phyloP scores from a whole-genome alignment of 2,888 invertebrate genomes.

The Nebria brevicollis region DNA sequence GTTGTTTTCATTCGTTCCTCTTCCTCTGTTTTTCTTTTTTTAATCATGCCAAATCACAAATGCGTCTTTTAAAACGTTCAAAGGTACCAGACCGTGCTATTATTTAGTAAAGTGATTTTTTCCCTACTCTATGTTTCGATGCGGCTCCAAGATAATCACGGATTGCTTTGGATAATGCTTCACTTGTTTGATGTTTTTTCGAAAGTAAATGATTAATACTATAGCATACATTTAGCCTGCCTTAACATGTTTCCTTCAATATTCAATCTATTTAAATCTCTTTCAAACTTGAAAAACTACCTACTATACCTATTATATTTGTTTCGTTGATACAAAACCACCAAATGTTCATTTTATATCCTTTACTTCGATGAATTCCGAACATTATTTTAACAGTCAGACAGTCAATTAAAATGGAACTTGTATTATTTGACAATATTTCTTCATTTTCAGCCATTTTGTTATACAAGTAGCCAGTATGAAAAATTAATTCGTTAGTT shows the following conservation, averaged over 20 bases:
- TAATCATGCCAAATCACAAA: constrained; percentile 63
- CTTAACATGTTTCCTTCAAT: not conserved
- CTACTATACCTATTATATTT: no score
- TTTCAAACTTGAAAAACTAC: no score
- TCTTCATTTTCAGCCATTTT: no score
- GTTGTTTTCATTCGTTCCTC: constrained; percentile 12
- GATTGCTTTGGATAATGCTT: constrained; percentile 19
- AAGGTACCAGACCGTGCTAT: constrained; percentile 40
- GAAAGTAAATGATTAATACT: constrained; percentile 14
- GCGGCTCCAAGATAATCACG: constrained; percentile 23
- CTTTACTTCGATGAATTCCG: no score
- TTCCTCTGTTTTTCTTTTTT: constrained; percentile 55
- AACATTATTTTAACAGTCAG: no score
- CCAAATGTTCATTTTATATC: no score
- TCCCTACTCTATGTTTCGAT: constrained; percentile 7
- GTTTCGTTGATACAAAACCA: no score
- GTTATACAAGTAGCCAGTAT: no score
- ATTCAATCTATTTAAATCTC: no score
- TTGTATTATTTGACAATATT: no score
- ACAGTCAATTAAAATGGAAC: no score
- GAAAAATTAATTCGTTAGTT: not conserved
- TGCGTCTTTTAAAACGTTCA: constrained; percentile 32
- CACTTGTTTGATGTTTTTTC: not conserved
- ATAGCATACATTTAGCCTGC: not conserved
- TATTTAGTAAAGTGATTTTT: constrained; percentile 46